Base-by-base conservation (phyloP, 53 echinoderm and acorn worm genomes). In the Henricia sp. region DNA sequence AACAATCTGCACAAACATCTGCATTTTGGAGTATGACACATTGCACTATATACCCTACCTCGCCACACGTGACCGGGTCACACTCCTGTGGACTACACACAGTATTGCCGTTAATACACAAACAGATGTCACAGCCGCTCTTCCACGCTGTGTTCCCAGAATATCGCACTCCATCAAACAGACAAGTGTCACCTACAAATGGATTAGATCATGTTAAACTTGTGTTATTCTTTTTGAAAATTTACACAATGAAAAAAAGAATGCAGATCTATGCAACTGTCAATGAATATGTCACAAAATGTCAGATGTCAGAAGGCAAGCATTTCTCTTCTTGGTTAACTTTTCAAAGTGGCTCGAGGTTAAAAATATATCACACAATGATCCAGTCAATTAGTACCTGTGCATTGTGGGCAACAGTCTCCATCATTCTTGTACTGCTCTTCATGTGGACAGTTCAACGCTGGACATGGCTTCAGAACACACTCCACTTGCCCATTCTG, bases 371-470 rank as follows among this genome's bases (percentile, higher is more conserved):
- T n/a, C n/a, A n/a, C n/a, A n/a, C n/a, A n/a, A n/a, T n/a, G n/a
- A n/a, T n/a, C n/a, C n/a, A n/a, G n/a, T n/a, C n/a, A n/a, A n/a
- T n/a, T n/a, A n/a, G 44, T 63, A 64, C 92, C 91, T 29, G 55
- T 48, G 75, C 94, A 94, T 48, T 74, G 80, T 13, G 82, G 67
- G 70, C 97, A 97, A 84, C 97, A 97, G n/a, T 92, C 80, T 0
- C 89, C 92, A 17, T 88, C 77, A 30, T 21, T 50, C 4, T 56
- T 64, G 68, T 77, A 57, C 39, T 73, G 89, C 5, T 94, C 85
- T 6, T 92, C 83, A 19, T 70, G 54, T 51, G 91, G 89, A 40
- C 96, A 96, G 34, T 89, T 73, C 12, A 91, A 58, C 1, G 54
- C 27, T 58, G 78, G 96, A 68, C 94, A 94, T 3, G 65, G 73